Conservation (phyloP, 2,113 vertebrate genomes). For the Gymnogyps californianus region DNA sequence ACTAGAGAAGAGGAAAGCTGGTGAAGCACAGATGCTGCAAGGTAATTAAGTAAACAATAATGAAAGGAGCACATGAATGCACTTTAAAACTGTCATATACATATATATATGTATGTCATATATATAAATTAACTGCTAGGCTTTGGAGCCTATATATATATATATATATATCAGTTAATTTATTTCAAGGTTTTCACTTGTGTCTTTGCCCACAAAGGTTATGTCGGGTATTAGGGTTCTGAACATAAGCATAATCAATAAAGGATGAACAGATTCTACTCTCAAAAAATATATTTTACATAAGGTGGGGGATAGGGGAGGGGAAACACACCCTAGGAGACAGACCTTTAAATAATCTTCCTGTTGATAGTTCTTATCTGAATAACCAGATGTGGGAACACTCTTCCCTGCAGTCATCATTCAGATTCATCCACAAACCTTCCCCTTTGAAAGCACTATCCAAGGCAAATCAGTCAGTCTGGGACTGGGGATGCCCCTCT, state of each 20-base stretch:
- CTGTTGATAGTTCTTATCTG: neutral
- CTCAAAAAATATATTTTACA: neutral
- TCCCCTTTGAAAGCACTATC: neutral
- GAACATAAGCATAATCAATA: neutral
- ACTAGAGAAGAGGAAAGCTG: neutral
- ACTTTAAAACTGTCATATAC: neutral
- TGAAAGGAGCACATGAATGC: neutral
- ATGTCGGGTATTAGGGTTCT: neutral
- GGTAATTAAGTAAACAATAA: neutral
- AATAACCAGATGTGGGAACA: neutral
- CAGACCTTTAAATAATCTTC: neutral
- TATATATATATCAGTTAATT: neutral
- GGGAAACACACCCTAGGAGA: neutral
- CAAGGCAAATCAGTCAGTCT: neutral
- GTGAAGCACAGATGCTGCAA: neutral
- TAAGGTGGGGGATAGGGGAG: neutral
- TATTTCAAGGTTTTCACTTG: neutral
- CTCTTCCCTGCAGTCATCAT: neutral
- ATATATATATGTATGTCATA: too few relatives aligned
- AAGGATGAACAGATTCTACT: neutral
- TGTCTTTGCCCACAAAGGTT: neutral
- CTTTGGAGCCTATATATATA: too few relatives aligned
- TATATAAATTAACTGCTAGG: too few relatives aligned
- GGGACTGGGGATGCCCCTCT: neutral
- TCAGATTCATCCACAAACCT: neutral